Base-by-base conservation (phyloP, 1,140 invertebrate species). In the Vollenhovia emeryi region DNA sequence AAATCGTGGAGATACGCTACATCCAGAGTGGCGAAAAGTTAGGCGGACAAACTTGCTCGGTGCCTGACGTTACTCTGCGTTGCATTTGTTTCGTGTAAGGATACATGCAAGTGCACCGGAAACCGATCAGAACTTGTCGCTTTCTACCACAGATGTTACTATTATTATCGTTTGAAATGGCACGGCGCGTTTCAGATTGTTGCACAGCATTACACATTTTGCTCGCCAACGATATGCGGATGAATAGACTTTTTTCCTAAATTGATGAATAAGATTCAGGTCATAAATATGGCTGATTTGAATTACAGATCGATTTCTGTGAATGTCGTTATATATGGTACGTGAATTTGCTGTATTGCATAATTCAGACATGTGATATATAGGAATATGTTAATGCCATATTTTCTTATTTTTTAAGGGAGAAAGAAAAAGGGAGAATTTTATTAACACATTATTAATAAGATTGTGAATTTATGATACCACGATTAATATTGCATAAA, bases 51-150 rank as follows among this genome's bases (percentile, higher is more conserved):
- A 82, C 66, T 82, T 80, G 9, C 50, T 33, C 13, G 50, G 13
- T 43, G 6, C 43, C 36, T 57, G 48, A 50, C 6, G 45, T 78
- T 78, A 24, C 75, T 78, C 13, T 2, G 11, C 18, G 30, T 11
- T 2, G 43, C n/a, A 21, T 69, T 80, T 71, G 64, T 80, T 71
- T 43, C 36, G 11, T 21, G 1, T 21, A 43, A 66, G 21, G 13
- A 64, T 27, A 33, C 66, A 13, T 21, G 36, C 33, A 68, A 24
- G 18, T 55, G 30, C 18, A 40, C 50, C 13, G 66, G 27, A 82
- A 71, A 79, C 9, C 9, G 76, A 79, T 71, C 66, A 69, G 50
- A 82, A 82, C 55, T 82, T 73, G 40, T 82, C 66, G 36, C 52
- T 30, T 43, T 82, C 24, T 40, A 33, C 18, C 36, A 50, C 50